Evolutionary conservation across 1,140 invertebrate genomes (phyloP).

Genomic region (Tenebrio molitor): DNA sequence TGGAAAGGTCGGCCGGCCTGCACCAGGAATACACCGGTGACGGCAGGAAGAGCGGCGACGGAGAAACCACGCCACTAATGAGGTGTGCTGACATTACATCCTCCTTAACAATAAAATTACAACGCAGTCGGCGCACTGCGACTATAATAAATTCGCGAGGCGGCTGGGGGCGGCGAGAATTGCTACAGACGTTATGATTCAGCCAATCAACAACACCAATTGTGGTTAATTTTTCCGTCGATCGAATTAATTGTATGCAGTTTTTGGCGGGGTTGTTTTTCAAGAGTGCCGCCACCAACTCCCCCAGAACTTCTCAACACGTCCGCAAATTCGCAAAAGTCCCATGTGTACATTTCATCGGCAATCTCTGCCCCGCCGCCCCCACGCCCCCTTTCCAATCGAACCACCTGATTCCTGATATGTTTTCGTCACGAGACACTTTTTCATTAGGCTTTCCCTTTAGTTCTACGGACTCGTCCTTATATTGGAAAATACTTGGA

Average conservation of each 20-base stretch:
- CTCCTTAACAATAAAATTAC: slow-evolving; percentile 52
- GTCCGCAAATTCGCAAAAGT: slow-evolving; percentile 32
- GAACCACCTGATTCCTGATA: slow-evolving; percentile 54
- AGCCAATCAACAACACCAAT: no score
- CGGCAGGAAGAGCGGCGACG: slow-evolving; percentile 45
- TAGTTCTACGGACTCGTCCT: slow-evolving; percentile 48
- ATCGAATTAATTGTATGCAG: no score
- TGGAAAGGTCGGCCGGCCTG: slow-evolving; percentile 51
- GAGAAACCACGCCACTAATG: slow-evolving; percentile 54
- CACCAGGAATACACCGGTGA: slow-evolving; percentile 44
- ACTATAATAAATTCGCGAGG: slow-evolving; percentile 6
- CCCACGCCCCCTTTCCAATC: slow-evolving; percentile 41
- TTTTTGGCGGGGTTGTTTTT: no score
- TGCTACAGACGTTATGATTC: no score
- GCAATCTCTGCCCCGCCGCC: slow-evolving; percentile 1
- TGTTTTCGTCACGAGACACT: slow-evolving; percentile 55
- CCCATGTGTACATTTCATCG: slow-evolving; percentile 38
- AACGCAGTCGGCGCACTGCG: slow-evolving; percentile 25
- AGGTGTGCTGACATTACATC: slow-evolving; percentile 60
- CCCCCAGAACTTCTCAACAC: no score
- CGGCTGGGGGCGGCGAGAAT: no score
- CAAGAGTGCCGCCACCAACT: no score
- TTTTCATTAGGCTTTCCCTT: slow-evolving; percentile 56
- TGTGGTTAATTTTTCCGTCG: no score
- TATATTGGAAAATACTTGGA: slow-evolving; percentile 57